Percentiles rank a stretch among this genome's conserved stretches.
Evolutionary conservation across 2,888 invertebrate genomes (phyloP).

Genomic region (Drosophila paracracens): DNA sequence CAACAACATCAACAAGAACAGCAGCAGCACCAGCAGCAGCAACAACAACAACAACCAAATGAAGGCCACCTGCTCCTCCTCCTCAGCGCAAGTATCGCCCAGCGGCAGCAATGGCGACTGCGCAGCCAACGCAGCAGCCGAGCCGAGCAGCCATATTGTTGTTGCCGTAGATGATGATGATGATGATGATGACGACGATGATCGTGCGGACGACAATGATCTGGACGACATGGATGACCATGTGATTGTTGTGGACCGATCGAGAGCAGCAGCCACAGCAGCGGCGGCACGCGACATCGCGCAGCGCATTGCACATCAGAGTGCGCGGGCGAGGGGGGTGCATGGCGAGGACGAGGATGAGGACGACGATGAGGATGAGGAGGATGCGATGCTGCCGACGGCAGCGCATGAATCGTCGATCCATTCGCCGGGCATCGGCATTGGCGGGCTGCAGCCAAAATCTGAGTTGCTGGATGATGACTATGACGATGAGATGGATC

Average conservation of each 20-base stretch:
- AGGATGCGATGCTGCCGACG: conserved; percentile 46
- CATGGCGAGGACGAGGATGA: conserved; percentile 53
- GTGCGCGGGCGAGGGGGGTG: conserved; percentile 45
- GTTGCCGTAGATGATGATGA: conserved; percentile 58
- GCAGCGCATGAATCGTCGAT: conserved; percentile 50
- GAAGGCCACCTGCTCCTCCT: conserved; percentile 54
- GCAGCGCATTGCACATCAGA: conserved; percentile 64
- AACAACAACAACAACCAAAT: conserved; percentile 68
- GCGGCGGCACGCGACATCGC: conserved; percentile 68
- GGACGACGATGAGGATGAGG: conserved; percentile 57
- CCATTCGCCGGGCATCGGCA: conserved; percentile 37
- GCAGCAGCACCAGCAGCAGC: conserved; percentile 49
- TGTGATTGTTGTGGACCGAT: conserved; percentile 55
- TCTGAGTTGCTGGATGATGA: conserved; percentile 77
- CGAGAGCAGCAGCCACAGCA: conserved; percentile 50
- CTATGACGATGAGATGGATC: conserved; percentile 84
- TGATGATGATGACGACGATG: conserved; percentile 50
- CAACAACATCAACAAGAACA: conserved; percentile 38
- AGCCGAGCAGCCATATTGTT: conserved; percentile 45
- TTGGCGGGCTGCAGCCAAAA: conserved; percentile 63
- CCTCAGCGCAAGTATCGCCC: conserved; percentile 41
- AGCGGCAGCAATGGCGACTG: conserved; percentile 66
- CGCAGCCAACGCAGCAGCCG: conserved; percentile 26
- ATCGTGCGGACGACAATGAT: conserved; percentile 45
- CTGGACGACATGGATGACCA: conserved; percentile 47